Evolutionary conservation across 2,888 invertebrate species (phyloP).

Genomic region (Phengaris alcon): DNA sequence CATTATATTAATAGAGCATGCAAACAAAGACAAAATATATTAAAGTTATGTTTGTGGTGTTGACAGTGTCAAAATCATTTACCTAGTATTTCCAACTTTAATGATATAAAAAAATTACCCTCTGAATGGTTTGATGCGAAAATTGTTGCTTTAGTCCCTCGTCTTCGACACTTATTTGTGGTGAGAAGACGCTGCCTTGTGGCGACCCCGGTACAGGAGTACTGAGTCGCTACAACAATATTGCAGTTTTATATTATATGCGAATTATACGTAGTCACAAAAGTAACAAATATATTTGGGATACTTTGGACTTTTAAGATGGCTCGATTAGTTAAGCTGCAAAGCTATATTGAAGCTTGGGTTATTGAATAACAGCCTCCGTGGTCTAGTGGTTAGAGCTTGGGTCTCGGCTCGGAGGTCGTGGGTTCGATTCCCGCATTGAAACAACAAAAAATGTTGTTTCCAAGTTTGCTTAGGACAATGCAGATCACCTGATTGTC

Average conservation of each 20-base stretch:
- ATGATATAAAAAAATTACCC: constrained; percentile 59
- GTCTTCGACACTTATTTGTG: constrained; percentile 69
- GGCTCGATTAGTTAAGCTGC: not conserved
- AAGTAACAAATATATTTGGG: not conserved
- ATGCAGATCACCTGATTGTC: no score
- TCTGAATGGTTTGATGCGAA: constrained; percentile 71
- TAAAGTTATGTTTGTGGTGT: not conserved
- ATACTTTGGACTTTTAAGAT: not conserved
- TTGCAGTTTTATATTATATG: not conserved
- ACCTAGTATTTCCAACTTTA: not conserved
- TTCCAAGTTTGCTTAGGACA: no score
- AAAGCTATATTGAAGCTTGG: not conserved
- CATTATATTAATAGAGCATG: not conserved
- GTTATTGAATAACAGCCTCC: not conserved
- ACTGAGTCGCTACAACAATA: constrained; percentile 63
- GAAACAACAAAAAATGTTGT: no score
- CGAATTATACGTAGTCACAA: not conserved
- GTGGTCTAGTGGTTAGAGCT: no score
- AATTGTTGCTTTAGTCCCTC: constrained; percentile 74
- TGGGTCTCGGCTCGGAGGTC: no score
- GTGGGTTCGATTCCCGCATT: no score
- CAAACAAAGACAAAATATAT: not conserved
- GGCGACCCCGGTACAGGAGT: constrained; percentile 70
- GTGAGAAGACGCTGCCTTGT: constrained; percentile 68
- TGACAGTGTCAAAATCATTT: not conserved